These are phyloP conservation scores for Callinectes sapidus DNA, from an alignment of 2,888 invertebrate genomes.

Conservation along the genomic window DNA sequence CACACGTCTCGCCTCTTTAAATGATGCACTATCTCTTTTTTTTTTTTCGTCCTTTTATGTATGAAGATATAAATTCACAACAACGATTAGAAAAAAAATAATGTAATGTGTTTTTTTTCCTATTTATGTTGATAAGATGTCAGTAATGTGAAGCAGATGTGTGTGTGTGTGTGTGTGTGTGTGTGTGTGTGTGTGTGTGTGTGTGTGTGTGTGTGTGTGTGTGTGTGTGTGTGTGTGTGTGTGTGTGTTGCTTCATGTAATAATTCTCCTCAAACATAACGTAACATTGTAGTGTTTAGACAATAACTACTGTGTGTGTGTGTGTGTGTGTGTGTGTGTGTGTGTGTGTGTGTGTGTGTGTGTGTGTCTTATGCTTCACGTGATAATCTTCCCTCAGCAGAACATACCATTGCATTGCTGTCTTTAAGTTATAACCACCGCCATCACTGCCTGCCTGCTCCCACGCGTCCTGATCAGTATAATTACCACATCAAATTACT, in stretches of 20 bases:
- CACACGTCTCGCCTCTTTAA: neutral
- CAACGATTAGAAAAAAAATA: neutral
- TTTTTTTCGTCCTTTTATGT: neutral
- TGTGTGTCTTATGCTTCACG: neutral
- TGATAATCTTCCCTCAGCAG: neutral
- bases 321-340: slow-evolving; percentile 36
- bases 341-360: neutral
- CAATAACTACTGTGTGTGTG: neutral
- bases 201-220: slow-evolving; percentile 39
- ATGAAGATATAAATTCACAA: neutral
- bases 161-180: slow-evolving; percentile 26
- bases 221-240: neutral
- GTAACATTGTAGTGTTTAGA: neutral
- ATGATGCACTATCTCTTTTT: neutral
- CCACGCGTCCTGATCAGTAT: neutral
- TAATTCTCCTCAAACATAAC: neutral
- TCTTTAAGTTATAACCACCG: neutral
- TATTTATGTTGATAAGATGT: neutral
- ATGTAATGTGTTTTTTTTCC: neutral
- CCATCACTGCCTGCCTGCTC: neutral
- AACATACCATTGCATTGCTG: slow-evolving; percentile 7
- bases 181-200: slow-evolving; percentile 7
- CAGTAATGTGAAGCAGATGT: neutral
- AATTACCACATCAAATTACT: neutral
- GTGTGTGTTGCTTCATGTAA: neutral